Evolutionary conservation across 2,797 vertebrate species (phyloP).

Genomic region (Siniperca obscura): DNA sequence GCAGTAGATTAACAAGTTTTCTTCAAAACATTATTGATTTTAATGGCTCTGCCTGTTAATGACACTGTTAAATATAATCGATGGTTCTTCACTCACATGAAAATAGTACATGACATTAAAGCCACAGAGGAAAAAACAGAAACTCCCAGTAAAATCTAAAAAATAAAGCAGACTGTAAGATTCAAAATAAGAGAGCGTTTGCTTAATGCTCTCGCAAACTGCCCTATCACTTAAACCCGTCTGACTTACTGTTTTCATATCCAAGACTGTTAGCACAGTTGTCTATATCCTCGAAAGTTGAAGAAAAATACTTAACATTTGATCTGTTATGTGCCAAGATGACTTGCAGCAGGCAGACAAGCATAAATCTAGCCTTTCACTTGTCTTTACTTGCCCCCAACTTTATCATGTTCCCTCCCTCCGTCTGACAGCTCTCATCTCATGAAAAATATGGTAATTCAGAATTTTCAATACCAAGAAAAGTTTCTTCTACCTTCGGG

Average conservation of each 20-base stretch:
- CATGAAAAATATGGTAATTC: slow-evolving; percentile 19
- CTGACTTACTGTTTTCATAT: not conserved
- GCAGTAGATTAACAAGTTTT: not conserved
- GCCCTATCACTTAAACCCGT: not conserved
- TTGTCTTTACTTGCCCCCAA: slow-evolving; percentile 19
- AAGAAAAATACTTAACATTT: not conserved
- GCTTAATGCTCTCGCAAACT: not conserved
- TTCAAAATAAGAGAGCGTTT: not conserved
- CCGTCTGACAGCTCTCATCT: slow-evolving; percentile 22
- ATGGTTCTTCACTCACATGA: not conserved
- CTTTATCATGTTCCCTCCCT: not conserved
- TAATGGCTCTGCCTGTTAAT: not conserved
- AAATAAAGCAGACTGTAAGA: not conserved
- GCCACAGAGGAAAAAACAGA: not conserved
- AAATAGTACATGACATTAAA: not conserved
- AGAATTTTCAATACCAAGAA: slow-evolving; percentile 13
- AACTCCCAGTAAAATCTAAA: not conserved
- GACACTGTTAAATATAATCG: not conserved
- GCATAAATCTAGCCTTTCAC: slow-evolving; percentile 3
- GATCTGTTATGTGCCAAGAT: slow-evolving; percentile 8
- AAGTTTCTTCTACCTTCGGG: not conserved
- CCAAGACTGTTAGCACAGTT: not conserved
- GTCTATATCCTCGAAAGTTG: not conserved
- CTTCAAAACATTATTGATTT: not conserved
- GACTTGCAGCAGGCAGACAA: slow-evolving; percentile 21